Evolutionary conservation across 2,888 invertebrate genomes (phyloP).

Genomic region (Dermolepida albohirtum): DNA sequence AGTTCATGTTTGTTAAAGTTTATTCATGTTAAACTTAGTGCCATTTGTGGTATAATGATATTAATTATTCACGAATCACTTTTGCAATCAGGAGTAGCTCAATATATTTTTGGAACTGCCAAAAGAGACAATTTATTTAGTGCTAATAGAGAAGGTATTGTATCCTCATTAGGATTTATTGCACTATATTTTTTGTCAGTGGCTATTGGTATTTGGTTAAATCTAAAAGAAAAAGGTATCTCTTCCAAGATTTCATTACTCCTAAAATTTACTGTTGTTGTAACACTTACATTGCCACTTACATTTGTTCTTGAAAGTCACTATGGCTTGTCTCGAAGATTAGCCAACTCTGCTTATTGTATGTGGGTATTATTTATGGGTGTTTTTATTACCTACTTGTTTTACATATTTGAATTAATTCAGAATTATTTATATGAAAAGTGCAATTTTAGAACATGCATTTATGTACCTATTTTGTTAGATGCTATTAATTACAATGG

Average conservation of each 20-base stretch:
- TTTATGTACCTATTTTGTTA: constrained; percentile 70
- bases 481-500: constrained; percentile 85
- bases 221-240: constrained; percentile 51
- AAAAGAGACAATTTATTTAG: constrained; percentile 73
- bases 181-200: constrained; percentile 84
- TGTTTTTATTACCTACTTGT: constrained; percentile 68
- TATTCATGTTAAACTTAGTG: constrained; percentile 67
- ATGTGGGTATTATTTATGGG: constrained; percentile 79
- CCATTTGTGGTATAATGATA: constrained; percentile 69
- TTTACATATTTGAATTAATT: constrained; percentile 70
- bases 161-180: constrained; percentile 86
- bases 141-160: constrained; percentile 93
- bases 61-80: constrained; percentile 75
- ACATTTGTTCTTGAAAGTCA: constrained; percentile 66
- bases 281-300: constrained; percentile 62
- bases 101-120: constrained; percentile 75
- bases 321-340: constrained; percentile 78
- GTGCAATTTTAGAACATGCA: constrained; percentile 45
- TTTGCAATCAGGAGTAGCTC: constrained; percentile 71
- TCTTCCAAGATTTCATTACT: constrained; percentile 39
- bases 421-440: constrained; percentile 55
- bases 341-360: constrained; percentile 87
- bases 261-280: constrained; percentile 41
- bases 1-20: constrained; percentile 73
- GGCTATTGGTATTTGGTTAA: constrained; percentile 69